Conservation (phyloP, 30 jellyfish, hydroid and myxozoan species). For the Clytia hemisphaerica region DNA sequence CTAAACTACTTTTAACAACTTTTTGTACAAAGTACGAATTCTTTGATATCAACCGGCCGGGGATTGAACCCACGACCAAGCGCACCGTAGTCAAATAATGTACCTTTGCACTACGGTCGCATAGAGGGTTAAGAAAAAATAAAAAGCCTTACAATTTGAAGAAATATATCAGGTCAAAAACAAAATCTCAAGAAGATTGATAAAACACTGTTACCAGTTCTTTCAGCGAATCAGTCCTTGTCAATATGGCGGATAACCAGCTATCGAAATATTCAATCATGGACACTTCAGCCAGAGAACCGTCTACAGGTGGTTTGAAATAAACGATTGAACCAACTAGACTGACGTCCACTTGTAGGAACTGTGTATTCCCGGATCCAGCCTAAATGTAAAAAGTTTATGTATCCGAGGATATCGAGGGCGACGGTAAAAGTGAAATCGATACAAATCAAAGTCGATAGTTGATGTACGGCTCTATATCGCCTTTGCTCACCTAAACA, state of each 20-base stretch:
- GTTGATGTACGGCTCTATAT: no score
- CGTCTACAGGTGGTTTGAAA: slow-evolving; percentile 54
- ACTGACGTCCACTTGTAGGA: background rate
- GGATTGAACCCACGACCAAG: no score
- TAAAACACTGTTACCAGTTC: background rate
- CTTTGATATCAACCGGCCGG: no score
- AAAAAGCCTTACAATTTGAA: background rate
- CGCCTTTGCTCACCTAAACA: background rate
- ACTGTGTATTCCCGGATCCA: no score
- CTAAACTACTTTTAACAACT: no score
- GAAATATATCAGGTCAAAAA: background rate
- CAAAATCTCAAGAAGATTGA: background rate
- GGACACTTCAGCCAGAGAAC: slow-evolving; percentile 37
- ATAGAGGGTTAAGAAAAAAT: background rate
- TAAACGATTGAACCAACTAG: slow-evolving; percentile 54
- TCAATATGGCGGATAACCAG: slow-evolving; percentile 44
- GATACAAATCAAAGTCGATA: no score
- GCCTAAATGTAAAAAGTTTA: no score
- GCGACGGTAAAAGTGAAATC: no score
- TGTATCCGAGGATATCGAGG: no score
- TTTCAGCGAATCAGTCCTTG: background rate
- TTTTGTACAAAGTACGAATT: no score
- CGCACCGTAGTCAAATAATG: no score
- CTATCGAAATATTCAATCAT: slow-evolving; percentile 49
- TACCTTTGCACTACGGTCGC: no score